Conservation (phyloP, 2,888 invertebrate species). For the Aethes cnicana region DNA sequence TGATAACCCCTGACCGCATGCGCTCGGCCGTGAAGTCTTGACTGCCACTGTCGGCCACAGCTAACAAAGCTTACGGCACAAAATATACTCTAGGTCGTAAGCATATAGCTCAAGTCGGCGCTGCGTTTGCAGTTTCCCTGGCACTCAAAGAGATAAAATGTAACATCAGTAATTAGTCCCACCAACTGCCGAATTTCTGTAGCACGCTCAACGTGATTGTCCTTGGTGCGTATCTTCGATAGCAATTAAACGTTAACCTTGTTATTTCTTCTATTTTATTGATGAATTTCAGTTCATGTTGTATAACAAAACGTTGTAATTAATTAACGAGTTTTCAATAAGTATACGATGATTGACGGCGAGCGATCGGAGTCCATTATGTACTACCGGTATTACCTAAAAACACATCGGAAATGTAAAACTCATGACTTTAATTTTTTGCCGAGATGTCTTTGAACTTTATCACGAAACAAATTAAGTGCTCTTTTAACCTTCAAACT, state of each 20-base stretch:
- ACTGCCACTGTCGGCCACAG: slow-evolving; percentile 35
- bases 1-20: slow-evolving; percentile 33
- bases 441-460: slow-evolving; percentile 1
- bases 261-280: slow-evolving; percentile 50
- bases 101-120: too few relatives aligned
- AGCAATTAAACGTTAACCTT: slow-evolving; percentile 52
- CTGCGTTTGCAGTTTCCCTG: too few relatives aligned
- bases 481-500: too few relatives aligned
- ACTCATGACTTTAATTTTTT: slow-evolving; percentile 1
- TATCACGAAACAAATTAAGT: slow-evolving; percentile 3
- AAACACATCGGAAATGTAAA: not conserved
- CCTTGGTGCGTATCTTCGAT: slow-evolving; percentile 47
- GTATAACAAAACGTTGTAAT: slow-evolving; percentile 37
- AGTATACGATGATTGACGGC: slow-evolving; percentile 19
- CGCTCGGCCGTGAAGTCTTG: slow-evolving; percentile 35
- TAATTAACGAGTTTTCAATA: slow-evolving; percentile 32
- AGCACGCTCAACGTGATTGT: slow-evolving; percentile 58
- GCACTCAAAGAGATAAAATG: too few relatives aligned
- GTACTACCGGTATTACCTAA: slow-evolving; percentile 16
- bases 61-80: too few relatives aligned
- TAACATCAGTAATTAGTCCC: slow-evolving; percentile 40
- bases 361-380: slow-evolving; percentile 21
- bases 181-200: slow-evolving; percentile 53
- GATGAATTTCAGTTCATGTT: slow-evolving; percentile 42
- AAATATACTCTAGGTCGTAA: too few relatives aligned